Percentiles rank a stretch among this genome's conserved stretches.
These are phyloP conservation scores for Xenentodon cancila DNA, from an alignment of 2,797 vertebrate species.

Conservation along the genomic window DNA sequence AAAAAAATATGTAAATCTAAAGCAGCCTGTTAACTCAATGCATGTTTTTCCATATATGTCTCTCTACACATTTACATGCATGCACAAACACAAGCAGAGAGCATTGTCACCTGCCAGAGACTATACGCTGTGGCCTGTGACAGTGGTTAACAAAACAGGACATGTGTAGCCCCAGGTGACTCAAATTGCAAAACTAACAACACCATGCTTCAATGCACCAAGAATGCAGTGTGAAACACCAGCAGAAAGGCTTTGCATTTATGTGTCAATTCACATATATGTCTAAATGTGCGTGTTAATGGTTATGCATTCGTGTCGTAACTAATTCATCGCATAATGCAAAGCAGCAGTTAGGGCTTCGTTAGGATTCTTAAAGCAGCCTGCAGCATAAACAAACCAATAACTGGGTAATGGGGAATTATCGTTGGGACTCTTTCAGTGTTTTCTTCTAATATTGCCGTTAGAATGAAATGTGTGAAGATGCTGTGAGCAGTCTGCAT, in stretches of 20 bases:
- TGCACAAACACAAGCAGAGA: conserved; percentile 25
- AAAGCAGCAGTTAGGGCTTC: conserved; percentile 29
- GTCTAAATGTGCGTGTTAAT: conserved; percentile 26
- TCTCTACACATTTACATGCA: conserved; percentile 27
- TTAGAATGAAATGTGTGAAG: no score
- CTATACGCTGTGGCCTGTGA: conserved; percentile 47
- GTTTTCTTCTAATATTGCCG: not conserved
- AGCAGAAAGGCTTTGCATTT: conserved; percentile 38
- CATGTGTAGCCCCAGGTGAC: conserved; percentile 74
- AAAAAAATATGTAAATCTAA: conserved; percentile 8
- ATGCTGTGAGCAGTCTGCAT: no score
- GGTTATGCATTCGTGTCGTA: conserved; percentile 37
- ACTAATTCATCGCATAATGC: conserved; percentile 23
- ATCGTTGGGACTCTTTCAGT: not conserved
- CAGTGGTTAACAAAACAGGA: conserved; percentile 71
- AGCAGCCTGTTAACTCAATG: conserved; percentile 20
- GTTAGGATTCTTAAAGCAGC: conserved; percentile 20
- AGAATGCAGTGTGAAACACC: conserved; percentile 55
- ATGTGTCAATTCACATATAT: conserved; percentile 22
- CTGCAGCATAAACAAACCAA: conserved; percentile 23
- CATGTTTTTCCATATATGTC: conserved; percentile 33
- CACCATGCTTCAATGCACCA: conserved; percentile 68
- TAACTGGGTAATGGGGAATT: not conserved
- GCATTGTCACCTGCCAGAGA: conserved; percentile 67
- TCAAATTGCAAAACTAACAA: conserved; percentile 74